A percentile compares a stretch with the other conserved stretches of the same genome.
Conservation (phyloP, 1,140 invertebrate species). For the Dendrolimus kikuchii region DNA sequence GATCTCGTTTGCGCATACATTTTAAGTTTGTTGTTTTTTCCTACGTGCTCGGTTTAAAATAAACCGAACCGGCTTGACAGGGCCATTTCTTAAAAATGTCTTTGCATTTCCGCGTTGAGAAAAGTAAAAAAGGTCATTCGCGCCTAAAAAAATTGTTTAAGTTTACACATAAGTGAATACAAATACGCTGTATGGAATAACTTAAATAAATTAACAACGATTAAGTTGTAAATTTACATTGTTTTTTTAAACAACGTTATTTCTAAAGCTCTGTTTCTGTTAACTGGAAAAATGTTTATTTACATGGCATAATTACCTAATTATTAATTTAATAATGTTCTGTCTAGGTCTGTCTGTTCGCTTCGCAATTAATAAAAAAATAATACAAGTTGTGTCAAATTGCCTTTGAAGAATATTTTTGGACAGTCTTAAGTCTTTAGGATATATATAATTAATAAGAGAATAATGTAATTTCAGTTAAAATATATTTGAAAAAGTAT, state of each 20-base stretch:
- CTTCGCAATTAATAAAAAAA: too few relatives aligned
- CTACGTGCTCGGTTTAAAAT: slow-evolving; percentile 47
- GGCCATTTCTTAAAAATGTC: slow-evolving; percentile 57
- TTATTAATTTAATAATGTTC: too few relatives aligned
- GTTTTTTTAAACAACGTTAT: background rate
- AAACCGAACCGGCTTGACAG: slow-evolving; percentile 55
- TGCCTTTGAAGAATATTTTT: too few relatives aligned
- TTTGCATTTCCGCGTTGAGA: slow-evolving; percentile 65
- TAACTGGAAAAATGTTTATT: too few relatives aligned
- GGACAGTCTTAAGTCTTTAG: too few relatives aligned
- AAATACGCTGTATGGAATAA: slow-evolving; percentile 30
- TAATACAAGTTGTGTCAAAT: too few relatives aligned
- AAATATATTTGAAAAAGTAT: too few relatives aligned
- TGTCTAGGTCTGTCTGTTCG: too few relatives aligned
- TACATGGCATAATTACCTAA: too few relatives aligned
- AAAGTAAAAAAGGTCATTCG: slow-evolving; percentile 64
- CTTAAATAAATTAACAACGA: slow-evolving; percentile 34
- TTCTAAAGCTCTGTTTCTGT: too few relatives aligned
- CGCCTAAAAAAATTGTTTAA: slow-evolving; percentile 44
- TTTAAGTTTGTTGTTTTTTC: slow-evolving; percentile 57
- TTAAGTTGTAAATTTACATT: slow-evolving; percentile 23
- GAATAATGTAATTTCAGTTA: too few relatives aligned
- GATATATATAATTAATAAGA: too few relatives aligned
- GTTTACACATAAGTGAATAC: slow-evolving; percentile 34
- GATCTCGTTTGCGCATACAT: slow-evolving; percentile 66